Conservation (phyloP, 1,140 invertebrate species). For the Pentalonia nigronervosa region DNA sequence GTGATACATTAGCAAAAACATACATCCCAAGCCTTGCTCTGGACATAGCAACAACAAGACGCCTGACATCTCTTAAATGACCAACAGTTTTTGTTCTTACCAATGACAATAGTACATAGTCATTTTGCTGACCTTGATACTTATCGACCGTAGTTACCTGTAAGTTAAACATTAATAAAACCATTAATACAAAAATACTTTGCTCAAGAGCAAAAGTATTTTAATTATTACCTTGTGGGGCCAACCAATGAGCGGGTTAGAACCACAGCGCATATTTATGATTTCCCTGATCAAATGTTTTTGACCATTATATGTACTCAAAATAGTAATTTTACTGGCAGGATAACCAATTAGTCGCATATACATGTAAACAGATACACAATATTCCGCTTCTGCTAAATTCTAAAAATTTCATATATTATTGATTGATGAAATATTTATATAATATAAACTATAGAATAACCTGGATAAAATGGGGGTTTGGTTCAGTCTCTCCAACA, state of each 20-base stretch:
- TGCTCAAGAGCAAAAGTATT: background rate
- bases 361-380: constrained; percentile 97
- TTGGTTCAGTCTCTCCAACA: constrained; percentile 95
- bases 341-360: constrained; percentile 98
- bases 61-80: constrained; percentile 93
- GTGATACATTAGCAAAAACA: constrained; percentile 88
- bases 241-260: constrained; percentile 94
- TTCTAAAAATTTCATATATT: constrained; percentile 72
- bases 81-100: constrained; percentile 96
- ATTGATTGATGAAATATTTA: constrained; percentile 33
- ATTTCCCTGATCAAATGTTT: constrained; percentile 97
- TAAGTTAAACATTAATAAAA: constrained; percentile 53
- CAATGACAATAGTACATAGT: constrained; percentile 95
- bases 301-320: constrained; percentile 99
- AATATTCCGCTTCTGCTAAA: constrained; percentile 97
- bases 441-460: background rate
- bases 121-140: constrained; percentile 99
- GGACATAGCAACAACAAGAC: constrained; percentile 97
- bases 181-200: background rate
- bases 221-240: constrained; percentile 82
- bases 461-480: constrained; percentile 97
- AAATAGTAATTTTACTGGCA: constrained; percentile 95
- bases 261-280: constrained; percentile 90
- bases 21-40: constrained; percentile 96
- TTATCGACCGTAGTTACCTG: constrained; percentile 95